Evolutionary conservation across 1,140 invertebrate species (phyloP).

Genomic region (Lethocerus indicus): DNA sequence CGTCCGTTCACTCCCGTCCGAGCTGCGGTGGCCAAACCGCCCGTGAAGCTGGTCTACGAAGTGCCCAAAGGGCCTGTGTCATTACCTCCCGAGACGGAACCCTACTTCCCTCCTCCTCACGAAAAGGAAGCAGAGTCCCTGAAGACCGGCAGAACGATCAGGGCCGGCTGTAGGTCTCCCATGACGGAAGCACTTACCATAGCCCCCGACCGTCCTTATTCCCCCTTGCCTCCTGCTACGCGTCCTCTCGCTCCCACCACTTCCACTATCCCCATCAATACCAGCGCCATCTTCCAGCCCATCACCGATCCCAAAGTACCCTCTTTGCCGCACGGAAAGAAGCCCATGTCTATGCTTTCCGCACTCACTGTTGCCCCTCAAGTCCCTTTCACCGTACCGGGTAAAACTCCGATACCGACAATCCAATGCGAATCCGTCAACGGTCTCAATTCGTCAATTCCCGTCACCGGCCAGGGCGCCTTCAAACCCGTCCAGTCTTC

Average conservation of each 20-base stretch:
- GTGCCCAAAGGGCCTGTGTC: background rate
- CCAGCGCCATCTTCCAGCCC: slow-evolving; percentile 1
- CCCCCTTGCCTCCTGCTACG: slow-evolving; percentile 19
- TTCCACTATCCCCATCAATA: slow-evolving; percentile 1
- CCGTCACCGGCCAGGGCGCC: too few relatives aligned
- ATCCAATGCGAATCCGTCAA: too few relatives aligned
- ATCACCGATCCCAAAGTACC: slow-evolving; percentile 1
- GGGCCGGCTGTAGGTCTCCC: slow-evolving; percentile 23
- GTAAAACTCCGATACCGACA: slow-evolving; percentile 2
- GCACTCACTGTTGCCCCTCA: slow-evolving; percentile 15
- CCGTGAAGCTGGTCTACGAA: too few relatives aligned
- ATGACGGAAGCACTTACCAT: slow-evolving; percentile 47
- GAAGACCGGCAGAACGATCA: background rate
- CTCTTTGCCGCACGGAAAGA: slow-evolving; percentile 6
- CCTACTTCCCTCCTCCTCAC: slow-evolving; percentile 12
- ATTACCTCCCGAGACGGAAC: slow-evolving; percentile 14
- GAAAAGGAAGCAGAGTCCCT: slow-evolving; percentile 7
- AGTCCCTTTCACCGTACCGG: slow-evolving; percentile 9
- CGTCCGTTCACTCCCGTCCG: slow-evolving; percentile 16
- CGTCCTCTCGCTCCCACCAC: background rate
- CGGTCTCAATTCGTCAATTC: too few relatives aligned
- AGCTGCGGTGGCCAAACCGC: slow-evolving; percentile 10
- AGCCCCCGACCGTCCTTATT: slow-evolving; percentile 43
- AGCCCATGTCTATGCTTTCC: slow-evolving; percentile 10
- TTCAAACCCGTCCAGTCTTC: too few relatives aligned